Base-by-base conservation (phyloP, 2,797 vertebrate genomes). In the Phataginus tricuspis region DNA sequence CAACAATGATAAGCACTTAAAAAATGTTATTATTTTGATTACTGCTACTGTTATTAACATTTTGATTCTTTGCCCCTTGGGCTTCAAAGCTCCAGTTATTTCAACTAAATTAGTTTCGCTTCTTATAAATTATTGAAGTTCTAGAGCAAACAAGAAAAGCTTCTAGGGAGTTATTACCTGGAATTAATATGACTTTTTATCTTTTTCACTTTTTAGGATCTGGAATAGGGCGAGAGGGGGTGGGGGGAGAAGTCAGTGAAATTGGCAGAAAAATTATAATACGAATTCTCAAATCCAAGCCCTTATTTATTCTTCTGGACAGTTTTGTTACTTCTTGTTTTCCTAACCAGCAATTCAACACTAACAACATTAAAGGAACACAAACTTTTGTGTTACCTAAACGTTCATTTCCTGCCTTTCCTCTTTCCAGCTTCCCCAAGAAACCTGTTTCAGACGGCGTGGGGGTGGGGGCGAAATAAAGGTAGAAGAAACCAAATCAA, bases 401-500 rank as follows among this genome's bases (percentile, higher is more conserved):
- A 74, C 0, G 19, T 77, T 53, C 19, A 12, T 19, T 74, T 87
- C n/a, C 31, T 75, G 11, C 2, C 21, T 57, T 90, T 92, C 72
- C 77, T 94, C 85, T 96, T 96, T 86, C 75, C 25, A 91, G 25
- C 85, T 95, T 93, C 51, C 71, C 42, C 45, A 61, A 86, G 51
- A 93, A 90, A 74, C 55, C 8, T 55, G 45, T 39, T 59, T 25
- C 63, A 39, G 34, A 57, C 31, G 61, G 3, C 4, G 37, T 31
- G 68, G 77, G 29, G 6, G 27, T 39, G 45, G 13, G 23, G 37
- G 21, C 14, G 27, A 15, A 49, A 71, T 9, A 68, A 71, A 51
- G 31, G 21, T 7, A 42, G 5, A 88, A 79, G 34, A 82, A 75
- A 89, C 7, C 31, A 92, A 68, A 85, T 2, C 31, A 51, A 63